These are phyloP conservation scores for Heterocephalus glaber DNA, from an alignment of 2,113 vertebrate genomes.

Conservation along the genomic window DNA sequence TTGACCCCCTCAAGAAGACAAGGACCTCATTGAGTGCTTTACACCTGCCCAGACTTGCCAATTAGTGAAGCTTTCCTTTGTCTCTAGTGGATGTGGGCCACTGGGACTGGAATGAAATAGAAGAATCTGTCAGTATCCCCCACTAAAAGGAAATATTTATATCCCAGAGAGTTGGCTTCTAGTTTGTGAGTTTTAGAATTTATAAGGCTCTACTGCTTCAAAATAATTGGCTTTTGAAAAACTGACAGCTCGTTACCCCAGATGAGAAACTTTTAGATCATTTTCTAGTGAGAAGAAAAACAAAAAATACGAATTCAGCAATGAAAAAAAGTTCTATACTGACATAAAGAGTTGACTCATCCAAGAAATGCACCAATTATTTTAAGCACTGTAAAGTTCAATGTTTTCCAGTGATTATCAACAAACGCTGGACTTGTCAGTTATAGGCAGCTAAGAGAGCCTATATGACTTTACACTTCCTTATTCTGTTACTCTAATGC, in stretches of 20 bases:
- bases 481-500: neutral
- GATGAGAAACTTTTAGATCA: conserved; percentile 10
- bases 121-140: conserved; percentile 9
- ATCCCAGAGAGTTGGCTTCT: conserved; percentile 24
- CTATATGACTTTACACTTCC: neutral
- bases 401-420: neutral
- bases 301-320: conserved; percentile 2
- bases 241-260: conserved; percentile 58
- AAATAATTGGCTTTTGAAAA: conserved; percentile 71
- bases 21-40: neutral
- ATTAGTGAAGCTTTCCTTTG: neutral
- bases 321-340: neutral
- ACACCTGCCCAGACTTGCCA: neutral
- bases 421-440: neutral
- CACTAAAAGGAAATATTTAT: conserved; percentile 45
- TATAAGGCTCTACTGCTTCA: conserved; percentile 57
- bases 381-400: neutral
- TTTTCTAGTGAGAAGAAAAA: conserved; percentile 40
- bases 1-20: neutral
- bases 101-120: neutral
- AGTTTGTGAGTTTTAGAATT: conserved; percentile 41
- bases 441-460: neutral
- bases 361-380: neutral
- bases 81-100: neutral
- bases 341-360: conserved; percentile 1